Conservation (phyloP, 2,113 vertebrate genomes). For the Proteles cristata region DNA sequence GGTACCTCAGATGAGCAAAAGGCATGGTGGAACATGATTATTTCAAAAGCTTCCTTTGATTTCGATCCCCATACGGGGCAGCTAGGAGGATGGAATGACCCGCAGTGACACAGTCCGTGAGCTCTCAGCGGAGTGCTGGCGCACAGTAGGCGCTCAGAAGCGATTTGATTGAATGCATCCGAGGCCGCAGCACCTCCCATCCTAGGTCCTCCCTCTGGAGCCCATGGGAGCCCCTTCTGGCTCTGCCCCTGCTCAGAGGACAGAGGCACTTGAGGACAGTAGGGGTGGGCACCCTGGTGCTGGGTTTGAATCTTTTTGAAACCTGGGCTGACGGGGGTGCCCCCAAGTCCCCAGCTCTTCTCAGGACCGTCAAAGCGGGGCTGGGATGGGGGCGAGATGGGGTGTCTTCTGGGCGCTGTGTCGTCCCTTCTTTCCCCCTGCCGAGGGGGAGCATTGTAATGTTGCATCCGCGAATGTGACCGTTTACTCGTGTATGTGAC, state of each 20-base stretch:
- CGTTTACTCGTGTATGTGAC: rapidly evolving
- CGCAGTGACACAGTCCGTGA: neutral
- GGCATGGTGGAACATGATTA: rapidly evolving
- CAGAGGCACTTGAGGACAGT: rapidly evolving
- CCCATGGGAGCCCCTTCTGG: neutral
- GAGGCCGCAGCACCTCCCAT: no score
- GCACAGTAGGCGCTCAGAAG: neutral
- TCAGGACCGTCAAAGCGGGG: neutral
- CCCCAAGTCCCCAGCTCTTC: neutral
- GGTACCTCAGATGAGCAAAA: neutral
- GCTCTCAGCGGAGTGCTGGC: rapidly evolving
- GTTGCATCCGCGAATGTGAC: rapidly evolving
- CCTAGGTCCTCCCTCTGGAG: neutral
- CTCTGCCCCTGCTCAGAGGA: neutral
- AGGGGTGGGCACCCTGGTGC: neutral
- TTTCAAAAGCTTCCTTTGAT: neutral
- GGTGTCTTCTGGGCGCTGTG: rapidly evolving
- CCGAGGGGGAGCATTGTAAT: neutral
- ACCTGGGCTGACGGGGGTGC: neutral
- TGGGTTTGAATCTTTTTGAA: neutral
- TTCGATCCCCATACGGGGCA: rapidly evolving
- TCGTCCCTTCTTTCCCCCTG: neutral
- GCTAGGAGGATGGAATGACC: neutral
- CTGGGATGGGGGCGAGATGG: neutral
- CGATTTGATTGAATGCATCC: neutral